Conservation (phyloP, 2,113 vertebrate genomes). For the Elephantulus edwardii region DNA sequence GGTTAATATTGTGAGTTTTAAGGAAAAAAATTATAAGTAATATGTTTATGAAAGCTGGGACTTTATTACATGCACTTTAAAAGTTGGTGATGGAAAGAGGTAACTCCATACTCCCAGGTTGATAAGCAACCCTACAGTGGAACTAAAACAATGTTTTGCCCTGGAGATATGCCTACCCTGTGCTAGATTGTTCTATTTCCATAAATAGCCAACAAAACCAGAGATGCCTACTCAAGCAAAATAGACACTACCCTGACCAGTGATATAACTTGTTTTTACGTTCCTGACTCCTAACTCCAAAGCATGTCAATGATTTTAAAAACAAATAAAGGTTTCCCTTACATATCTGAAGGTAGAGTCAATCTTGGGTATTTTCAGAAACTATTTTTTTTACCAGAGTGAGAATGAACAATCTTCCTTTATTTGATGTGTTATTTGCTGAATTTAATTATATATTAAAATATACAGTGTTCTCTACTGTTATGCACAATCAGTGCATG, state of each 20-base stretch:
- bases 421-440: slow-evolving; percentile 52
- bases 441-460: slow-evolving; percentile 73
- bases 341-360: not conserved
- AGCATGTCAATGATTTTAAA: slow-evolving; percentile 36
- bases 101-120: not conserved
- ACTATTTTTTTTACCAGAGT: slow-evolving; percentile 55
- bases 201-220: not conserved
- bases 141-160: not conserved
- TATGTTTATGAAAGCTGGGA: slow-evolving; percentile 2
- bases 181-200: not conserved
- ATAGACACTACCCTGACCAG: not conserved
- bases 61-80: not conserved
- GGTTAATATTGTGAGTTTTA: not conserved
- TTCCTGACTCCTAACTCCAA: not conserved
- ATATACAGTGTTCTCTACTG: slow-evolving; percentile 64
- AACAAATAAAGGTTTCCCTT: slow-evolving; percentile 24
- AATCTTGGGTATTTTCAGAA: slow-evolving; percentile 56
- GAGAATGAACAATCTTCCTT: slow-evolving; percentile 36
- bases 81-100: not conserved
- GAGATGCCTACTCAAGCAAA: not conserved
- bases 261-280: not conserved
- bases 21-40: slow-evolving; percentile 23
- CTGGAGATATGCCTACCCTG: not conserved
- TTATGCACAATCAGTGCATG: slow-evolving; percentile 71
- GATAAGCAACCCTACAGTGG: not conserved